Percentiles rank a stretch among this genome's conserved stretches.
Conservation (phyloP, 2,113 vertebrate species). For the Petrocephalus zakoni region DNA sequence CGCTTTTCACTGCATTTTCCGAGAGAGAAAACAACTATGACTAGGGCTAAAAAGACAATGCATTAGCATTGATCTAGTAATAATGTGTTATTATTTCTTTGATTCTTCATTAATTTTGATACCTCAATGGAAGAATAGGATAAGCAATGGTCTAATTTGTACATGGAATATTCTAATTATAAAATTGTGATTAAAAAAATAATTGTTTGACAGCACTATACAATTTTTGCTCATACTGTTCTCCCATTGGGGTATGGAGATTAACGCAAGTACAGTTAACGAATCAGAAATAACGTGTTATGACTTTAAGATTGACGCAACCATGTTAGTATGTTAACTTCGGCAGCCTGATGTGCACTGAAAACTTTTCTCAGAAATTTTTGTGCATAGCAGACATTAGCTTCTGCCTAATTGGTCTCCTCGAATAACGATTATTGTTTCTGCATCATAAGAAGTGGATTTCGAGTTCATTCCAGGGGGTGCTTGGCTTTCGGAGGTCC, state of each 20-base stretch:
- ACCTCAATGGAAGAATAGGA: neutral
- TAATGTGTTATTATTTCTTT: neutral
- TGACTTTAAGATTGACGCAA: neutral
- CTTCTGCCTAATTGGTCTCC: neutral
- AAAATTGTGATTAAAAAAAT: neutral
- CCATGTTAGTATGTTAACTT: neutral
- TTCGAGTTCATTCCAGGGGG: neutral
- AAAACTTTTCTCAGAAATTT: neutral
- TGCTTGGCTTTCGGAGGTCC: neutral
- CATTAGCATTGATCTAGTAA: neutral
- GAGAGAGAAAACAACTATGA: neutral
- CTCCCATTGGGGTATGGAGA: neutral
- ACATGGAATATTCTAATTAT: neutral
- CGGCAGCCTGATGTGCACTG: neutral
- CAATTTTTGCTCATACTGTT: neutral
- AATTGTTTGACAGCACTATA: neutral
- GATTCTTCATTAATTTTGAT: neutral
- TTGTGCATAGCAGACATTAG: neutral
- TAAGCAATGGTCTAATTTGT: neutral
- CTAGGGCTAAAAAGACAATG: neutral
- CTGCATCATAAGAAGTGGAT: neutral
- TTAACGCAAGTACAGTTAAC: neutral
- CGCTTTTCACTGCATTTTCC: neutral
- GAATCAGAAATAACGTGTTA: neutral
- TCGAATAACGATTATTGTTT: neutral